Evolutionary conservation across 1,140 invertebrate genomes (phyloP).

Genomic region (Zeugodacus cucurbitae): DNA sequence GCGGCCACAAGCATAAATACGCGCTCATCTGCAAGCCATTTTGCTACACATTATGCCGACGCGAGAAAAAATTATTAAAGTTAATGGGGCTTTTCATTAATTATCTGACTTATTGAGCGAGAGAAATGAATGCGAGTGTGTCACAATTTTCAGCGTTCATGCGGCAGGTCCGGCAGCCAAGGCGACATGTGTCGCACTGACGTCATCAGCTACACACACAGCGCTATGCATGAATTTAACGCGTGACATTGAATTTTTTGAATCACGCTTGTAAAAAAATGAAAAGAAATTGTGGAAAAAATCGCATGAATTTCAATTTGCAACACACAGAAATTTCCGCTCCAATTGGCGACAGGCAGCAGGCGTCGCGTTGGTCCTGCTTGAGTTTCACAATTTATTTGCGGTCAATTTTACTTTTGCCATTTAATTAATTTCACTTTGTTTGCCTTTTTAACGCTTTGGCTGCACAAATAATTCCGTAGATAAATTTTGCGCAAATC

Average conservation of each 20-base stretch:
- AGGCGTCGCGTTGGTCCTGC: no score
- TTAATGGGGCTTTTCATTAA: neutral
- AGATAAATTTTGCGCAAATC: slow-evolving; percentile 25
- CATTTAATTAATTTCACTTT: neutral
- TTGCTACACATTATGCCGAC: neutral
- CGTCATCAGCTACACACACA: neutral
- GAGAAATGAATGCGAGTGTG: neutral
- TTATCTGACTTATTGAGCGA: neutral
- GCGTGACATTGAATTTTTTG: neutral
- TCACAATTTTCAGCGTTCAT: neutral
- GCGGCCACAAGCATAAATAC: neutral
- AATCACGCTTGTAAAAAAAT: neutral
- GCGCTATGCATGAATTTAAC: no score
- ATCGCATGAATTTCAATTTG: neutral
- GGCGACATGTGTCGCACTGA: neutral
- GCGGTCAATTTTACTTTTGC: neutral
- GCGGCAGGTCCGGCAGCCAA: neutral
- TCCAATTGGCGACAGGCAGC: neutral
- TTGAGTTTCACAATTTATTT: neutral
- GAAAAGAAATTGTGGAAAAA: neutral
- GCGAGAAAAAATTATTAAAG: slow-evolving; percentile 1
- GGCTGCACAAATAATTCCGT: neutral
- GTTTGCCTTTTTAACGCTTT: neutral
- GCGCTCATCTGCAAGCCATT: neutral
- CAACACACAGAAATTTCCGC: neutral